Percentiles rank a stretch among this genome's conserved stretches.
These are phyloP conservation scores for Zygothrica quintamaculata DNA, from an alignment of 2,888 invertebrate genomes.

Conservation along the genomic window DNA sequence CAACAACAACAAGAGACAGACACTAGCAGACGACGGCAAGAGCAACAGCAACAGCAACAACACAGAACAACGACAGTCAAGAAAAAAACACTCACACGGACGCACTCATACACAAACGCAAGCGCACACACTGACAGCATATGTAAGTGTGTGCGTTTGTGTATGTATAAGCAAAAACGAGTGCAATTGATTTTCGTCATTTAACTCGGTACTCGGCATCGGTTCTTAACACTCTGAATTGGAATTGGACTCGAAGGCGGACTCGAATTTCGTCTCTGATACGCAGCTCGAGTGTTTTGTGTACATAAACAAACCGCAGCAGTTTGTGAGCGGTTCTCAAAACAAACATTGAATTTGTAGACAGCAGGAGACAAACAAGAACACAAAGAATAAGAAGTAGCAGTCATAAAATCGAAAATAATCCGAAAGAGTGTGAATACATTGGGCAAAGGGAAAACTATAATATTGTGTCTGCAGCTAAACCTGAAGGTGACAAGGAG, in stretches of 20 bases:
- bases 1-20: constrained; percentile 18
- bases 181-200: constrained; percentile 62
- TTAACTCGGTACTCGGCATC: constrained; percentile 44
- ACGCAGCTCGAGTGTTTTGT: background rate
- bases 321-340: constrained; percentile 2
- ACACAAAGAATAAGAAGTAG: constrained; percentile 10
- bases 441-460: constrained; percentile 9
- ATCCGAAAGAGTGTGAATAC: too few species aligned
- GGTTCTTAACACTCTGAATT: constrained; percentile 17
- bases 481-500: background rate
- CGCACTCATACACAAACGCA: constrained; percentile 14
- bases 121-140: constrained; percentile 10
- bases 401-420: too few species aligned
- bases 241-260: constrained; percentile 18
- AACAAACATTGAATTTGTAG: background rate
- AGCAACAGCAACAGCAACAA: constrained; percentile 19
- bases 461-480: background rate
- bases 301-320: background rate
- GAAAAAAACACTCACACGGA: constrained; percentile 48
- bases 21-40: constrained; percentile 21
- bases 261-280: constrained; percentile 26
- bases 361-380: background rate
- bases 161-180: constrained; percentile 63
- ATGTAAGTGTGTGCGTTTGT: constrained; percentile 34
- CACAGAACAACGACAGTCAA: constrained; percentile 37